phyloP scores from a whole-genome alignment of 2,797 vertebrate species.

The Adelosebastes latens region DNA sequence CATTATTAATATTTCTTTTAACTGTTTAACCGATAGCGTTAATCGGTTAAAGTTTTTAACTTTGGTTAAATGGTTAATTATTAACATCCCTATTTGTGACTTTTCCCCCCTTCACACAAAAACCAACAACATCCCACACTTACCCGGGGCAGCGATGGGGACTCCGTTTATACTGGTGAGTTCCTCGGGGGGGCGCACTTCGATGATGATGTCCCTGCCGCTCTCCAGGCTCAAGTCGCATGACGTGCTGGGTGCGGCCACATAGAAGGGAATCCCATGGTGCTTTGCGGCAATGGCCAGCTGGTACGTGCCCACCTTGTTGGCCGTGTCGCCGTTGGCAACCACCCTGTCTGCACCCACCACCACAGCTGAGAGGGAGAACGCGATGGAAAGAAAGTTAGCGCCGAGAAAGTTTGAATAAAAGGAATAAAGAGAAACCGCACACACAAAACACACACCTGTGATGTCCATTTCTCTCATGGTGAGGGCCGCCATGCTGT shows the following conservation, averaged over 20 bases:
- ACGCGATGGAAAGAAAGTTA: neutral
- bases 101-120: too few species aligned
- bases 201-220: slow-evolving; percentile 88
- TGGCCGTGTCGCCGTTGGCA: slow-evolving; percentile 93
- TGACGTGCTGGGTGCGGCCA: slow-evolving; percentile 92
- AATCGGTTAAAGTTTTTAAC: too few species aligned
- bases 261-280: slow-evolving; percentile 92
- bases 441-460: slow-evolving; percentile 72
- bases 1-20: too few species aligned
- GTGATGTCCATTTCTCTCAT: slow-evolving; percentile 88
- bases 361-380: slow-evolving; percentile 84
- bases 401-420: neutral
- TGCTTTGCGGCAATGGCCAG: slow-evolving; percentile 90
- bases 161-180: slow-evolving; percentile 89
- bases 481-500: slow-evolving; percentile 90
- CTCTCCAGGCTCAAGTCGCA: slow-evolving; percentile 89
- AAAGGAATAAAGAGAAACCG: neutral
- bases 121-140: neutral
- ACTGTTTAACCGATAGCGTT: too few species aligned
- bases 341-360: slow-evolving; percentile 93
- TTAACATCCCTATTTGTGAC: too few species aligned
- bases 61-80: too few species aligned
- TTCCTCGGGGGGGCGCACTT: slow-evolving; percentile 89
- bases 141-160: slow-evolving; percentile 88
- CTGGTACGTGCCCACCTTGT: slow-evolving; percentile 95